phyloP scores from a whole-genome alignment of 2,888 invertebrate species.

The Synergus itoensis region DNA sequence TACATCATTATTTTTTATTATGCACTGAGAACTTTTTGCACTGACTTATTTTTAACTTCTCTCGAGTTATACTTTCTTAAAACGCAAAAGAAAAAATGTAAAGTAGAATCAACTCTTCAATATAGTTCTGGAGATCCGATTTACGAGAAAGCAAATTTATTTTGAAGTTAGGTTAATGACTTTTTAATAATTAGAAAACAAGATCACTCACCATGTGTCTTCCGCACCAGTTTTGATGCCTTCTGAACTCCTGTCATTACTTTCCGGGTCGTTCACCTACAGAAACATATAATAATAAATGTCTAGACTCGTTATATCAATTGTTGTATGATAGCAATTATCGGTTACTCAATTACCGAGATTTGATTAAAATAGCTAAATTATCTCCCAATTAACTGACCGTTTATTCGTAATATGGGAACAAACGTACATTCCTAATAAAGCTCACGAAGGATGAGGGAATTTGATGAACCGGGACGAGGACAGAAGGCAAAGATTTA shows the following conservation, averaged over 20 bases:
- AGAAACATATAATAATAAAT: conserved; percentile 45
- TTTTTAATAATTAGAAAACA: neutral
- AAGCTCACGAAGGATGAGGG: conserved; percentile 40
- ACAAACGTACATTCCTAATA: conserved; percentile 12
- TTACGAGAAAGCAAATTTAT: neutral
- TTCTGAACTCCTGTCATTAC: conserved; percentile 60
- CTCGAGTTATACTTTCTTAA: neutral
- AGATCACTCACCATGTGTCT: conserved; percentile 49
- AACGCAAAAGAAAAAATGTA: too few species aligned
- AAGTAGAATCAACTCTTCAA: too few species aligned
- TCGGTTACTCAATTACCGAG: conserved; percentile 4
- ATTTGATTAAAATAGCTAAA: conserved; percentile 46
- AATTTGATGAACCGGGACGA: conserved; percentile 44
- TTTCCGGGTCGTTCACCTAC: conserved; percentile 75
- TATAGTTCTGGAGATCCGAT: too few species aligned
- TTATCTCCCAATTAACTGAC: conserved; percentile 48
- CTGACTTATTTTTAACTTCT: neutral
- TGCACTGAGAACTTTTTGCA: neutral
- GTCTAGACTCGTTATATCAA: conserved; percentile 12
- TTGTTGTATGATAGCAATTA: neutral
- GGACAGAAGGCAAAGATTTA: conserved; percentile 23
- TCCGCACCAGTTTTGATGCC: conserved; percentile 44
- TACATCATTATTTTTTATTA: conserved; percentile 1
- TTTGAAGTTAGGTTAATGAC: neutral
- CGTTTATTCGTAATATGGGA: neutral